These are phyloP conservation scores for Scolopax rusticola DNA, from an alignment of 2,797 vertebrate species.

Conservation along the genomic window DNA sequence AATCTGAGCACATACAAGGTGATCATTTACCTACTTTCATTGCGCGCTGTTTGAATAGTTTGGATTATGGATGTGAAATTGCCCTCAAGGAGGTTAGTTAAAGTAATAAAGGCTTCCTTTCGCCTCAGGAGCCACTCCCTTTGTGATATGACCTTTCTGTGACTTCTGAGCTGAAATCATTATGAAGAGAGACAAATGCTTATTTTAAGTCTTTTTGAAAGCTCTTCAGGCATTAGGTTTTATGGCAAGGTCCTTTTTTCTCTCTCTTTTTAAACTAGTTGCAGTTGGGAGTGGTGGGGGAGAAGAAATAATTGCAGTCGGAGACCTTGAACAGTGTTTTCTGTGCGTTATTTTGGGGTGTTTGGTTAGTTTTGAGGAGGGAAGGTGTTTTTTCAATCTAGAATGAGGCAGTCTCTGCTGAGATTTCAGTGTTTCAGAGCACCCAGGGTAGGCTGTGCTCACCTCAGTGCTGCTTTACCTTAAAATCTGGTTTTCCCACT, in stretches of 20 bases:
- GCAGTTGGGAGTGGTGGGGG: neutral
- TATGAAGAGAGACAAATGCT: constrained; percentile 45
- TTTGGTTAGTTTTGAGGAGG: neutral
- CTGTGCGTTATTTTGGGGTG: neutral
- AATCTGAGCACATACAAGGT: constrained; percentile 18
- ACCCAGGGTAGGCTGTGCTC: accelerated
- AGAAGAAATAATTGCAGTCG: neutral
- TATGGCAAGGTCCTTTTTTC: neutral
- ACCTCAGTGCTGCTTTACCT: neutral
- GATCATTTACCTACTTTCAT: constrained; percentile 34
- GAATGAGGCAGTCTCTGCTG: accelerated
- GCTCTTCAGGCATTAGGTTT: constrained; percentile 2
- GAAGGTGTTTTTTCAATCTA: neutral
- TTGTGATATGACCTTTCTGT: constrained; percentile 65
- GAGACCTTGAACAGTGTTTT: neutral
- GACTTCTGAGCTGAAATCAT: constrained; percentile 52
- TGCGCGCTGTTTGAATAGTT: constrained; percentile 35
- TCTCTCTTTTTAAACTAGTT: neutral
- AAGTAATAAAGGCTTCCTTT: constrained; percentile 67
- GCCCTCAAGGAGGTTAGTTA: constrained; percentile 54
- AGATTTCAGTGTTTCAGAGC: neutral
- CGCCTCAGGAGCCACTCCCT: constrained; percentile 59
- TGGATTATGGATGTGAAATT: constrained; percentile 56
- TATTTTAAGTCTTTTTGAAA: constrained; percentile 38
- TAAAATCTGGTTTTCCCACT: neutral